Base-by-base conservation (phyloP, 2,797 vertebrate species). In the Coregonus sp. region DNA sequence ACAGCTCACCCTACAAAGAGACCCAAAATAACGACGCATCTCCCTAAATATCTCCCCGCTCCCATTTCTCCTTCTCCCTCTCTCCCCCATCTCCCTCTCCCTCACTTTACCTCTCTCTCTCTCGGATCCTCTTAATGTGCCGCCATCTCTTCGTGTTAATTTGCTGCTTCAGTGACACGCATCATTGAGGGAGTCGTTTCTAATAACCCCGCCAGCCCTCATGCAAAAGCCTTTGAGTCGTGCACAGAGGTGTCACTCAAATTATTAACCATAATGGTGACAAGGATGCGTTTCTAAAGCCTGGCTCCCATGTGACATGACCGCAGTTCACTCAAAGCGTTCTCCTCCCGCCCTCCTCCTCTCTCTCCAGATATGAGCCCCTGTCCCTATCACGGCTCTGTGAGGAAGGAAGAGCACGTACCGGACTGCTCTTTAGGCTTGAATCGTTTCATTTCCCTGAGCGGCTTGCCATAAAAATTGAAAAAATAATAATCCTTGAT, bases 81-180 rank as follows among this genome's bases (percentile, higher is more conserved):
- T 69, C 65, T 18, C 5, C 47, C 65, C 66, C 18, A 31, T 59
- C 59, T 72, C 11, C 72, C 37, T 9, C 15, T 81, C 20, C 18
- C 70, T 25, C 75, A 67, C 80, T 75, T 68, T 69, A 76, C 69
- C 35, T 3, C 63, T 76, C 69, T 79, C 75, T 59, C 74, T 56
- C 29, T 69, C 68, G 75, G 79, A 75, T 69, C 82, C 83, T 91
- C 89, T 92, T 84, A 76, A 89, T 85, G 81, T 86, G 86, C 87
- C 84, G 86, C 89, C 90, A 86, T 92, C 92, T 86, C 89, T 86
- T 90, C 86, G 73, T 94, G 94, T 95, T 95, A 95, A 95, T 95
- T 95, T 95, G 93, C 93, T 94, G 94, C 93, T 95, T 94, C 94
- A 94, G 89, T 94, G 94, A 94, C 92, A 95, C 87, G 82, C 91